Evolutionary conservation across 64 coral and sea anemone genomes (phyloP), one percentile per base, ranked within the genome.

Genomic region (Catalaphyllia jardinei): DNA sequence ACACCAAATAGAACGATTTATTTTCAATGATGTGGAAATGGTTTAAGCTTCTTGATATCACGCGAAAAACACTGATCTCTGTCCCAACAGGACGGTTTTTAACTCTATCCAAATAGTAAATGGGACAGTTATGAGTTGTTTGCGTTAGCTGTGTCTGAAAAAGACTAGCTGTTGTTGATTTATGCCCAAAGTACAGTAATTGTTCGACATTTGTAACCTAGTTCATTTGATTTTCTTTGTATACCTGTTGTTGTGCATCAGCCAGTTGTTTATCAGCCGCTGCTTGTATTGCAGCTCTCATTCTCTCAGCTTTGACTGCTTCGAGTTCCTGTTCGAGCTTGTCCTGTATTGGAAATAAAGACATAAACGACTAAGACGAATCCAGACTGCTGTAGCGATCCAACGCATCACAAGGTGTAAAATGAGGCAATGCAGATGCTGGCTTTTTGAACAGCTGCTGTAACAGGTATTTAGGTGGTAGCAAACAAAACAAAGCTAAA

Each of bases 171-270:
- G 12, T 14, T 11, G 52, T 24, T 67, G 17, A 67, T 22, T 25
- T n/a, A 67, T 67, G 3, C 25, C 64, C 8, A n/a, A 25, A 67
- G 3, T 67, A n/a, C 25, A 67, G 24, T 0, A 20, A 67, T n/a
- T 67, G 3, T 4, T n/a, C 20, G 20, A 67, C 24, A n/a, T n/a
- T 22, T 67, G n/a, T 24, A 69, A 69, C 22, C 65, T 22, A n/a
- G 62, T 65, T 65, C n/a, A n/a, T n/a, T 46, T 46, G 3, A 24
- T 22, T 18, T 24, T 11, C 9, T n/a, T 6, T 10, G 20, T 8
- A 25, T 86, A 94, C 89, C 89, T 98, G 96, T 86, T 92, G 72
- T 59, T 96, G 91, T 28, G 94, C 94, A 87, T 81, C 82, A 64
- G 88, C 91, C 9, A 96, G 76, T 67, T 93, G 91, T 83, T 82